Base-by-base conservation (phyloP, 2,888 invertebrate species). In the Pristionchus mayeri region DNA sequence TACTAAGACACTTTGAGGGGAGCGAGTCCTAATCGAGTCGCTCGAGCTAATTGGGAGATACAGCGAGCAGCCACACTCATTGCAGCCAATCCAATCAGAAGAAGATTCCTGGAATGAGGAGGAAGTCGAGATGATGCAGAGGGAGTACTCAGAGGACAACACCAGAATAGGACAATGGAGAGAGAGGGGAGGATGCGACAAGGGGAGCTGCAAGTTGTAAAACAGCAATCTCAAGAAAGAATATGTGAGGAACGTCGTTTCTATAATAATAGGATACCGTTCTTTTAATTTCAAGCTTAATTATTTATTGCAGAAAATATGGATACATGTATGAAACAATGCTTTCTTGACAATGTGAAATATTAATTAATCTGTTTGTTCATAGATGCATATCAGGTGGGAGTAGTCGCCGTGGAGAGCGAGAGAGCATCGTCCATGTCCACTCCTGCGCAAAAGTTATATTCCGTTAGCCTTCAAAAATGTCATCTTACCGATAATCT, bases 1-100 rank as follows among this genome's bases (percentile, higher is more conserved):
- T 71, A 34, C 71, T 71, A 71, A 71, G 71, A 71, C 71, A 71
- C 71, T 71, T 71, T 71, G 71, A 18, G 71, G 30, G 24, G 40
- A 24, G 44, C 37, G 24, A 71, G 71, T 71, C 71, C 40, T 71
- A 71, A 71, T 71, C 71, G 71, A 40, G 71, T 71, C 40, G 71
- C n/a, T n/a, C n/a, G n/a, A 21, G 71, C 71, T 71, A 71, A 71
- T 71, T 67, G 67, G 67, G 37, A 21, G 21, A 67, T 34, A 67
- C 37, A 40, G n/a, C 6, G 44, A 44, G 40, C 71, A 40, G 71
- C 71, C 71, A 71, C 71, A 44, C 71, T 71, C 24, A 40, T n/a
- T 24, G 40, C 40, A 37, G 71, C 71, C 71, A 71, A 71, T 44
- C 71, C 71, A 40, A 40, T 40, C 37, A 40, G 71, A 30, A 71